These are phyloP conservation scores for Geophilus truncorum DNA, from an alignment of 2,888 invertebrate species.

Conservation along the genomic window DNA sequence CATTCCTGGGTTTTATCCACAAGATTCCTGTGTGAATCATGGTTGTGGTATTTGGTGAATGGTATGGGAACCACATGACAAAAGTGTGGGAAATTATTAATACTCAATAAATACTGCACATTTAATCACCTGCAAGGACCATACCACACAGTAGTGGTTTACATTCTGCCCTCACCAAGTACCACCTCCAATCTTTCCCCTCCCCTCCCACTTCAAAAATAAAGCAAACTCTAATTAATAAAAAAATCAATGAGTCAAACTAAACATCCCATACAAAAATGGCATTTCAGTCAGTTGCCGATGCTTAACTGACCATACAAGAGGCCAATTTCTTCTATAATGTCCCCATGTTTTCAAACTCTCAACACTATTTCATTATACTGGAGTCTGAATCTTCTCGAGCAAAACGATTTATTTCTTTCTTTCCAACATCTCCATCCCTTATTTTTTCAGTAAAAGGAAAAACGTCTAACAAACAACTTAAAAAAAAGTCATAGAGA, in stretches of 20 bases:
- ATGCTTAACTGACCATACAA: constrained; percentile 11
- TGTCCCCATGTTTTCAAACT: neutral
- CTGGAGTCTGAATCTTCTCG: neutral
- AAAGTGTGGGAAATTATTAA: neutral
- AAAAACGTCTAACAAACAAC: neutral
- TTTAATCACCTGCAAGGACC: no score
- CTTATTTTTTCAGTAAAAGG: neutral
- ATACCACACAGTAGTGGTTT: no score
- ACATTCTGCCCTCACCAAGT: no score
- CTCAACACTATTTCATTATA: neutral
- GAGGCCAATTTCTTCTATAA: neutral
- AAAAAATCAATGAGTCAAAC: neutral
- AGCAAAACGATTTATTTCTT: neutral
- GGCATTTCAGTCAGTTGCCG: neutral
- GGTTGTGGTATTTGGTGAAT: neutral
- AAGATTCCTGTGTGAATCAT: constrained; percentile 24
- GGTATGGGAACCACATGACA: neutral
- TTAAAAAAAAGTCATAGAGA: neutral
- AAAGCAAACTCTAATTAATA: neutral
- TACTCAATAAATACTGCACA: neutral
- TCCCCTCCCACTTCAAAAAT: neutral
- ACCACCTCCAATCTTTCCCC: neutral
- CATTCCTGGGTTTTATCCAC: constrained; percentile 7
- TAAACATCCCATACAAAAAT: neutral
- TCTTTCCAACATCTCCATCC: neutral